These are phyloP conservation scores for Loxodonta africana DNA, from an alignment of 2,113 vertebrate species.

Conservation along the genomic window DNA sequence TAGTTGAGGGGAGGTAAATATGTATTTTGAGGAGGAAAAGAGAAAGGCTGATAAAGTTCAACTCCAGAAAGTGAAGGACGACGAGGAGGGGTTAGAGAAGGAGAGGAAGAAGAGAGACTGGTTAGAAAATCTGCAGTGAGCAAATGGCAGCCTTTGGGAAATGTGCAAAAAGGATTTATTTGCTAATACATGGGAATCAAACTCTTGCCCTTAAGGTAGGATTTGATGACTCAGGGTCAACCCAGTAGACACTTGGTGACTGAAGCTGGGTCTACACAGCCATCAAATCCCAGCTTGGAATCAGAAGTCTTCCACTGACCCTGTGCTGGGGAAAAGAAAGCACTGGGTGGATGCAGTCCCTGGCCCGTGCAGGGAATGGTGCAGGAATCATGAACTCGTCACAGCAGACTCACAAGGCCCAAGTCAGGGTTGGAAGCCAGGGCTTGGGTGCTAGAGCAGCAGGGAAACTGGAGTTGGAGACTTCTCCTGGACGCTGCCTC, in stretches of 20 bases:
- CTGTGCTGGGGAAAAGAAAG: not conserved
- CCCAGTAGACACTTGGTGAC: not conserved
- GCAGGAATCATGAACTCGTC: not conserved
- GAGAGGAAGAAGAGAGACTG: not conserved
- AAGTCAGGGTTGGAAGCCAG: not conserved
- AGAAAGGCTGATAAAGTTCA: not conserved
- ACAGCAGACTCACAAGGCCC: not conserved
- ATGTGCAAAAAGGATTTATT: not conserved
- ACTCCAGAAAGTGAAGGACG: not conserved
- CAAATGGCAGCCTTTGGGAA: not conserved
- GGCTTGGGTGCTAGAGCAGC: not conserved
- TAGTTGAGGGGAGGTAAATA: not conserved
- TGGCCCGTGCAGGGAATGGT: not conserved
- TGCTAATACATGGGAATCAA: not conserved
- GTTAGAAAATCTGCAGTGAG: not conserved
- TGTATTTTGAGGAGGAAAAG: constrained; percentile 26
- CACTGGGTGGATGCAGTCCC: not conserved
- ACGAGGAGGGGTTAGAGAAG: not conserved
- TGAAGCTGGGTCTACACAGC: not conserved
- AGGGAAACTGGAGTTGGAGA: not conserved
- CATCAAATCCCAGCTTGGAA: not conserved
- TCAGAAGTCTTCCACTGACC: not conserved
- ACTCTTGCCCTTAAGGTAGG: not conserved
- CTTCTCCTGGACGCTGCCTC: not conserved
- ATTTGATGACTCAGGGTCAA: not conserved